phyloP scores from a whole-genome alignment of 2,113 vertebrate species.

The Sigmodon hispidus region DNA sequence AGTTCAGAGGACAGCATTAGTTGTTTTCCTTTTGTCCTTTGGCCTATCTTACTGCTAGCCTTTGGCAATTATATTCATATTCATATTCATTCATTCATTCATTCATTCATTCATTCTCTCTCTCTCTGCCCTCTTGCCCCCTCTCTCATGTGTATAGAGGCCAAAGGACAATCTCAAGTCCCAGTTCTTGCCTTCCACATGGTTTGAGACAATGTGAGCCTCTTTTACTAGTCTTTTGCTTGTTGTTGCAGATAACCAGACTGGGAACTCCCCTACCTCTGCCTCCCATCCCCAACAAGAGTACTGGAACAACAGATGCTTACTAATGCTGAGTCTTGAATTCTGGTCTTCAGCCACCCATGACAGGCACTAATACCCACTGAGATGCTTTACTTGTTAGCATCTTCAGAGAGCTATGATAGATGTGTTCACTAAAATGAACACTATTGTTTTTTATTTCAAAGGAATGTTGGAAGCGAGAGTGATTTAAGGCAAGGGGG shows the following conservation, averaged over 20 bases:
- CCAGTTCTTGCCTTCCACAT: not conserved
- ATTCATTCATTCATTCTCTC: too few relatives aligned
- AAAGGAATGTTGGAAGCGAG: not conserved
- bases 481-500: not conserved
- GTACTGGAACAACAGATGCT: not conserved
- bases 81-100: too few relatives aligned
- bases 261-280: not conserved
- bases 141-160: not conserved
- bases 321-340: too few relatives aligned
- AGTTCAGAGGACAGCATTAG: rapidly evolving
- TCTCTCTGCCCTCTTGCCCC: not conserved
- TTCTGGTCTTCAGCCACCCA: too few relatives aligned
- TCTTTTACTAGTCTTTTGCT: not conserved
- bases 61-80: not conserved
- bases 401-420: not conserved
- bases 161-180: not conserved
- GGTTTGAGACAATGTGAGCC: not conserved
- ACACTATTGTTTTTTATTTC: not conserved
- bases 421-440: not conserved
- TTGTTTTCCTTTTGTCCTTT: not conserved
- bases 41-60: not conserved
- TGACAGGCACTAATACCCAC: not conserved
- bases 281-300: not conserved
- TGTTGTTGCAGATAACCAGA: not conserved
- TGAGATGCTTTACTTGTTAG: not conserved